These are phyloP conservation scores for Nibea albiflora DNA, from an alignment of 2,113 vertebrate species.

Conservation along the genomic window DNA sequence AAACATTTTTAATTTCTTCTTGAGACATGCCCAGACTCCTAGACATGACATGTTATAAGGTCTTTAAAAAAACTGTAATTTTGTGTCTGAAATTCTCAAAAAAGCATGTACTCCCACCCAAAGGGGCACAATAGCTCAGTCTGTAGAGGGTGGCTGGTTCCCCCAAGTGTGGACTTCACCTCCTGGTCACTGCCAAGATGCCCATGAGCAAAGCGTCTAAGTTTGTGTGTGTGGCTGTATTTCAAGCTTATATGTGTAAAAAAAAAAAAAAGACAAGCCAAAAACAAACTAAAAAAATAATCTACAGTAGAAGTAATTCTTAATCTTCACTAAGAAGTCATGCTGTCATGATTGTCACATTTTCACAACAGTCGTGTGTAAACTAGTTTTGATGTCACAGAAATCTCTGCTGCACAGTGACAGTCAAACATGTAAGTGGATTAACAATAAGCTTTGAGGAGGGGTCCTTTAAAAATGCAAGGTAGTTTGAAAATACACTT, in stretches of 20 bases:
- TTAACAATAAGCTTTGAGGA: neutral
- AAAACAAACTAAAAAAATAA: too few species aligned
- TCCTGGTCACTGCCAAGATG: too few species aligned
- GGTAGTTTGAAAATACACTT: neutral
- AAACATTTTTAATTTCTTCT: neutral
- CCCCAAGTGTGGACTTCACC: too few species aligned
- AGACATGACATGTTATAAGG: too few species aligned
- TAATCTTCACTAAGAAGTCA: neutral
- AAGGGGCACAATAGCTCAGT: too few species aligned
- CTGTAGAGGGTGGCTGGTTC: too few species aligned
- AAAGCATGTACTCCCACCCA: too few species aligned
- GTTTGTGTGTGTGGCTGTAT: too few species aligned
- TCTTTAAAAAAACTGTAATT: neutral
- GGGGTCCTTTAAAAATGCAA: neutral
- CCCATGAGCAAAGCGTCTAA: too few species aligned
- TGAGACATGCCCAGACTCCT: neutral
- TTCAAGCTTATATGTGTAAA: too few species aligned
- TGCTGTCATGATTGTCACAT: too few species aligned
- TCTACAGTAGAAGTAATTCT: neutral
- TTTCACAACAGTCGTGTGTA: neutral
- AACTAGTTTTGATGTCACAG: neutral
- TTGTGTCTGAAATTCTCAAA: too few species aligned
- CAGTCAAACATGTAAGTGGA: neutral
- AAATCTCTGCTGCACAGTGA: neutral
- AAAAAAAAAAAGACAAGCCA: neutral